These are phyloP conservation scores for Gorsachius magnificus DNA, from an alignment of 2,797 vertebrate genomes.

Conservation along the genomic window DNA sequence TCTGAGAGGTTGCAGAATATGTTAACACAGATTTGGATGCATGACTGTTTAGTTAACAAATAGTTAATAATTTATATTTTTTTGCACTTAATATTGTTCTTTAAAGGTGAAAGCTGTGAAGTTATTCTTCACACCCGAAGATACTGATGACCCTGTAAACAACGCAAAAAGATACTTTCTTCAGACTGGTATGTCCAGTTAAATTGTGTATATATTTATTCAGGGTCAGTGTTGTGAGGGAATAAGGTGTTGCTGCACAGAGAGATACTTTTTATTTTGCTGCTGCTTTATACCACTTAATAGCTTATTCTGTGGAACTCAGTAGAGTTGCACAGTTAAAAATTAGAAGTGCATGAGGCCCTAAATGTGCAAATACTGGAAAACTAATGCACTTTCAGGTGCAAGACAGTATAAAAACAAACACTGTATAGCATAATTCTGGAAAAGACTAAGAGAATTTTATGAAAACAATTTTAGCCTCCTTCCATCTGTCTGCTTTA, in stretches of 20 bases:
- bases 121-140: slow-evolving; percentile 90
- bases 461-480: neutral
- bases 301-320: neutral
- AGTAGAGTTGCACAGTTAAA: neutral
- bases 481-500: neutral
- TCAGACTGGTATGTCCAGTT: slow-evolving; percentile 81
- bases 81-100: neutral
- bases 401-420: neutral
- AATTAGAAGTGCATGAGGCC: neutral
- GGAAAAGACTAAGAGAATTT: neutral
- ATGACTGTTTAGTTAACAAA: neutral
- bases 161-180: slow-evolving; percentile 91
- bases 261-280: neutral
- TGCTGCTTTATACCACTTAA: neutral
- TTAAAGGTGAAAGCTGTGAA: slow-evolving; percentile 85
- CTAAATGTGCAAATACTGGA: neutral
- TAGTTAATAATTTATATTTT: too few species aligned
- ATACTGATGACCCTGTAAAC: slow-evolving; percentile 85
- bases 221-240: neutral
- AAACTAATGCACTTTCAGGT: neutral
- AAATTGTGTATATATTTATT: neutral
- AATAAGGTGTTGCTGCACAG: neutral
- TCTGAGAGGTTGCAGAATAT: neutral
- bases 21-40: neutral
- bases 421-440: neutral